phyloP scores from a whole-genome alignment of 2,113 vertebrate genomes.

The Plecturocebus donacophilus region DNA sequence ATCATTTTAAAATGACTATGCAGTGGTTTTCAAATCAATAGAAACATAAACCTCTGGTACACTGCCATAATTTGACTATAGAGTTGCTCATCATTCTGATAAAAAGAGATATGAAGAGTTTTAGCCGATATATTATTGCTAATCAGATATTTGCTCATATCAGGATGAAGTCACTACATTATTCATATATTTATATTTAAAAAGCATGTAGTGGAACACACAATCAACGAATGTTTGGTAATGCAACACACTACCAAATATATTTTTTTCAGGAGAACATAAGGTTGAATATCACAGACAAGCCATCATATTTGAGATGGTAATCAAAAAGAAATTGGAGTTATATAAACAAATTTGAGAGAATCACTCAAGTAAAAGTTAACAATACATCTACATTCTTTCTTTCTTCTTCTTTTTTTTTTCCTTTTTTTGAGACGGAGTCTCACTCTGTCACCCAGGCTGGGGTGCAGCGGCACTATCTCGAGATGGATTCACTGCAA shows the following conservation, averaged over 20 bases:
- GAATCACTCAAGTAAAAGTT: neutral
- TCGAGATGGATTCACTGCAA: too few species aligned
- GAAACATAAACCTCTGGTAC: neutral
- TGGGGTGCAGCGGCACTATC: too few species aligned
- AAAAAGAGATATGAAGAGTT: neutral
- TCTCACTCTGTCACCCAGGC: too few species aligned
- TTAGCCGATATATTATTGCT: neutral
- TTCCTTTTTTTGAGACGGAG: too few species aligned
- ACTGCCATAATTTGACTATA: neutral
- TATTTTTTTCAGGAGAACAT: neutral
- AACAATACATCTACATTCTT: neutral
- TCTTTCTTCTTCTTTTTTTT: too few species aligned
- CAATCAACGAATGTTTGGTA: neutral
- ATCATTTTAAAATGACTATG: neutral
- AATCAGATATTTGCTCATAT: neutral
- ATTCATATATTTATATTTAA: neutral
- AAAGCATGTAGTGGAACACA: neutral
- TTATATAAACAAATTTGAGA: neutral
- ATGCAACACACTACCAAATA: neutral
- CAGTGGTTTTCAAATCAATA: neutral
- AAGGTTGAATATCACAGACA: neutral
- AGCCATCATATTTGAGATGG: neutral
- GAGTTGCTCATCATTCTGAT: neutral
- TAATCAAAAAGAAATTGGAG: neutral
- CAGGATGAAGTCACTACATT: neutral